A percentile compares a stretch with the other conserved stretches of the same genome.
Conservation (phyloP, 2,797 vertebrate genomes). For the Chaetophractus vellerosus region DNA sequence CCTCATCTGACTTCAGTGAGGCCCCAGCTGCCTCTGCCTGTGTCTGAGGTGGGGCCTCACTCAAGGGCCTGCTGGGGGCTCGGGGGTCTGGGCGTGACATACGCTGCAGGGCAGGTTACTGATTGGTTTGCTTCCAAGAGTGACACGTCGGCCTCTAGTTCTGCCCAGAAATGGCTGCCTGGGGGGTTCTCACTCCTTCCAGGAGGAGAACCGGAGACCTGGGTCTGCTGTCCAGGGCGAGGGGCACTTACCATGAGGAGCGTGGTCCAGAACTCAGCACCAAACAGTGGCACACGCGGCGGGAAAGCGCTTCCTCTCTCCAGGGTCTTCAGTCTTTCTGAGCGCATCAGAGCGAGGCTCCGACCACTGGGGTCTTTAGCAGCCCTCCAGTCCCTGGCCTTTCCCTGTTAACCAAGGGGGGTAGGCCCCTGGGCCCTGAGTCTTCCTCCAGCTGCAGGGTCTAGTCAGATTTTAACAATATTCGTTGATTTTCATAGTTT, state of each 20-base stretch:
- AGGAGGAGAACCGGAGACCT: background rate
- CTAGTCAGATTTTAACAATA: background rate
- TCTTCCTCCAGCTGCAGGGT: background rate
- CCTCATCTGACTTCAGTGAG: background rate
- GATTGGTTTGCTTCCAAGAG: background rate
- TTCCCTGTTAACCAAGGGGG: background rate
- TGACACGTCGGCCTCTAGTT: background rate
- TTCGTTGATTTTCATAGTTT: background rate
- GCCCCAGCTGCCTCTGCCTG: background rate
- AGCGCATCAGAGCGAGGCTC: background rate
- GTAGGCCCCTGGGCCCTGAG: rapidly evolving
- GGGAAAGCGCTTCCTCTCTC: background rate
- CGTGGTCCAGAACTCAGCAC: no score
- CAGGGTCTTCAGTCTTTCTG: background rate
- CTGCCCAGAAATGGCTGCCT: background rate
- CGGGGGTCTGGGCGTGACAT: background rate
- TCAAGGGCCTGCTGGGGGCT: background rate
- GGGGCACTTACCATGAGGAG: background rate
- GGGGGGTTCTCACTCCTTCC: background rate
- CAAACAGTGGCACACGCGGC: background rate
- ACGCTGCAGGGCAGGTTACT: background rate
- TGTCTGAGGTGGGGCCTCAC: background rate
- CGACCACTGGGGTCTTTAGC: rapidly evolving
- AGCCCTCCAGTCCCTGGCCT: background rate
- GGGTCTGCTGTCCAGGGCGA: background rate